Base-by-base conservation (phyloP, 2,113 vertebrate species). In the Alaudala cheleensis region DNA sequence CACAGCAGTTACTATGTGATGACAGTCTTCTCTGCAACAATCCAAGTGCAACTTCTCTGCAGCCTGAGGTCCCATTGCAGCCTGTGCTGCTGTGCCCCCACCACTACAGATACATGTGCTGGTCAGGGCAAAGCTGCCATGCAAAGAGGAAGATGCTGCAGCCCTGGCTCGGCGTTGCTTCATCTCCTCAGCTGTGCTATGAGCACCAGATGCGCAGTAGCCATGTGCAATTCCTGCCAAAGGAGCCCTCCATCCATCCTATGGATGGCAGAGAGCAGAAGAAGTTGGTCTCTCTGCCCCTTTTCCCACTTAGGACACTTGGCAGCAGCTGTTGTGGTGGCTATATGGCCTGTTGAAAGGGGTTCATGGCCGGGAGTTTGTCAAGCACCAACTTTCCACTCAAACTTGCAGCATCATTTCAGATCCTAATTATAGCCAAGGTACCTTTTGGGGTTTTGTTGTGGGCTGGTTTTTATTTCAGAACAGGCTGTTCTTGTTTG, bases 1-100 rank as follows among this genome's bases (percentile, higher is more conserved):
- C 90, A 92, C 92, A 92, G 88, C 93, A 95, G 81, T 92, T 93
- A 93, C 90, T 93, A 77, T 72, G 82, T 28, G 90, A 80, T 88
- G 92, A 93, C 71, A 92, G 39, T 33, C 91, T 86, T 51, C 62
- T 29, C 67, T 78, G 67, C 86, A 94, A 83, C 88, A 65, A 39
- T 50, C 56, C 69, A 66, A 86, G 51, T 25, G 34, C 76, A 96
- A 70, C 76, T 96, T 53, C 51, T 24, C 57, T 82, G 62, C 61
- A 60, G 58, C 82, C 49, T 3, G n/a, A 47, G 64, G 74, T 79
- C 54, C 51, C 34, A 1, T 0, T 53, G 74, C 70, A 86, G 79
- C 50, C 79, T 11, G 17, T 57, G 65, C 47, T 62, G 67, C 80
- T 13, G 17, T 60, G 70, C 14, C 74, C 33, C 8, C 58, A 34